Evolutionary conservation across 1,140 invertebrate species (phyloP).

Genomic region (Harlomillsia oculata): DNA sequence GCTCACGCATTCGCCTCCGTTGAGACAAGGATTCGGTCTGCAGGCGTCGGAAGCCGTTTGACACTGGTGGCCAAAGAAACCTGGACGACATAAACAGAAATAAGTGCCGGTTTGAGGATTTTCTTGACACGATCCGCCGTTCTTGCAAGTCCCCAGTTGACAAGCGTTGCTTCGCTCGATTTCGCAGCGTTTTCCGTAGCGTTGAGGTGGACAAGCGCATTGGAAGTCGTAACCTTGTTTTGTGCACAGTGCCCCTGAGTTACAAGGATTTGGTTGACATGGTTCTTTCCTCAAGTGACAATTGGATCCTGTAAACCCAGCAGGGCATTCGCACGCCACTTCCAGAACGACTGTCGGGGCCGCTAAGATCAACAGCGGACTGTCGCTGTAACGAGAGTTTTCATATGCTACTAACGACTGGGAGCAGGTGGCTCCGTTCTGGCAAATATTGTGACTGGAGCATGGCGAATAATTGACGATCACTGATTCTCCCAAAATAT

Average conservation of each 20-base stretch:
- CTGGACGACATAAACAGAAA: slow-evolving; percentile 80
- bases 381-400: slow-evolving; percentile 57
- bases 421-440: slow-evolving; percentile 65
- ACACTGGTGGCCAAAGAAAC: slow-evolving; percentile 77
- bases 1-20: slow-evolving; percentile 68
- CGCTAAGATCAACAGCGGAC: slow-evolving; percentile 64
- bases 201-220: slow-evolving; percentile 63
- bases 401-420: slow-evolving; percentile 59
- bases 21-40: slow-evolving; percentile 75
- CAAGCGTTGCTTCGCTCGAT: slow-evolving; percentile 70
- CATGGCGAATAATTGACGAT: slow-evolving; percentile 61
- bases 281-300: slow-evolving; percentile 80
- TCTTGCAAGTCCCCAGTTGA: slow-evolving; percentile 70
- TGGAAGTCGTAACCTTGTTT: slow-evolving; percentile 70
- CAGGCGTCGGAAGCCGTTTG: slow-evolving; percentile 72
- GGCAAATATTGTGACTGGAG: slow-evolving; percentile 51
- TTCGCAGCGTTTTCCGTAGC: slow-evolving; percentile 75
- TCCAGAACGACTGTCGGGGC: slow-evolving; percentile 66
- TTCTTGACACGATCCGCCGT: slow-evolving; percentile 79
- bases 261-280: slow-evolving; percentile 81
- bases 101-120: slow-evolving; percentile 64
- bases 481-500: slow-evolving; percentile 32
- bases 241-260: slow-evolving; percentile 66
- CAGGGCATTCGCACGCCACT: slow-evolving; percentile 65
- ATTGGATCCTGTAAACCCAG: slow-evolving; percentile 56